Evolutionary conservation across 2,797 vertebrate species (phyloP), one percentile per base, ranked within the genome.

Genomic region (Chromobotia macracanthus): DNA sequence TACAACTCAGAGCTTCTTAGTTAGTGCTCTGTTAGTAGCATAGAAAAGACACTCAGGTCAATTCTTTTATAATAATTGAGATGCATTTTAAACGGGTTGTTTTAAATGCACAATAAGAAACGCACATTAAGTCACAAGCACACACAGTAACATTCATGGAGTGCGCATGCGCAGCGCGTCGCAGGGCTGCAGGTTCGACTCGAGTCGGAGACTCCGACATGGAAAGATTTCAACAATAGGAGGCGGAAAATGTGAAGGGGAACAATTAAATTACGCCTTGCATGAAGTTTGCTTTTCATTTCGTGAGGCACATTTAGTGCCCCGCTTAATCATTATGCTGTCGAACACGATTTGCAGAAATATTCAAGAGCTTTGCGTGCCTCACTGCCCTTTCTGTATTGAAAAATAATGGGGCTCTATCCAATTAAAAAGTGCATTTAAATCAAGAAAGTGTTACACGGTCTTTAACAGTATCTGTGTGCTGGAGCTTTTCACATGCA

Each of bases 261-360:
- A 94, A 94, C 93, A 95, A 95, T 94, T 94, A 93, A 94, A 94
- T 93, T 94, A 95, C 91, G 92, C 92, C 92, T 94, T 93, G 93
- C 93, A 93, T 95, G 92, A 94, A 94, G 94, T 94, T 95, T 95
- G 94, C 94, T 94, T 94, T 94, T 95, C 93, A 95, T 95, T 95
- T 94, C 94, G 92, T 87, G 91, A 93, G 92, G 92, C 93, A 94
- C 93, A 94, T 94, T 94, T 93, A 93, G 92, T 91, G 92, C 90
- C 88, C 87, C 87, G 91, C 90, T 93, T 93, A 95, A 94, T 94
- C 93, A 94, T 94, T 93, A 93, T 94, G 92, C 92, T 93, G 93
- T 95, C 91, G 91, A 94, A 94, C 93, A 94, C 88, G 93, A 94
- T 94, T 94, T 93, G 93, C 91, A 94, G 93, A 94, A 94, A 94